Base-by-base conservation (phyloP, 2,113 vertebrate genomes). In the Benitochromis conjunctus region DNA sequence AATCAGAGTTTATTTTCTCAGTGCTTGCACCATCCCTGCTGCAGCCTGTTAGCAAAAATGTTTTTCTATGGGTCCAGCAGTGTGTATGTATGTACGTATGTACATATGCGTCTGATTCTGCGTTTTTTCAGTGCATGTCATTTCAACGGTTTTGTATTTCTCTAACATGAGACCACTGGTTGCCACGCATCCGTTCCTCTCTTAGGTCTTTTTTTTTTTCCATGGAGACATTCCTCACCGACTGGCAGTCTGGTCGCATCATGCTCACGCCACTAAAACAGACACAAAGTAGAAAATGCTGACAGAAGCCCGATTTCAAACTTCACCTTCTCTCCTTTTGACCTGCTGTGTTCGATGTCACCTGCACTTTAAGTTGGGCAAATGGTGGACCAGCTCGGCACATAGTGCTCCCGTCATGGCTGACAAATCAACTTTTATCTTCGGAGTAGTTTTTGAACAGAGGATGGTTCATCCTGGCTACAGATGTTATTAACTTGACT, bases 401-500 rank as follows among this genome's bases (percentile, higher is more conserved):
- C 81, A 77, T 38, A 80, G 57, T 53, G 71, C 46, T 34, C 71
- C 19, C 18, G 38, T 86, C 86, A 54, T 26, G 31, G 78, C 91
- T 74, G 86, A 92, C 85, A 80, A 92, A 91, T 92, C 89, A 86
- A 56, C 79, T 79, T 87, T 60, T 57, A 46, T 83, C 83, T 85
- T 82, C 56, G 14, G 60, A 89, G 80, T 84, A 55, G 81, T 79
- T 91, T 91, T 86, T 29, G 21, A 85, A 83, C 83, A 56, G 57
- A 57, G 89, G 60, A 91, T 58, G 21, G 84, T 88, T 89, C 16
- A 31, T 88, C 88, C 78, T 21, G 81, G 84, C 83, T 85, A 79
- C 92, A 92, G 55, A 89, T 86, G 90, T 89, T 91, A 88, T 93
- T 92, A 91, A 92, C 91, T 89, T 90, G 90, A 92, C 90, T 92